phyloP scores from a whole-genome alignment of 2,797 vertebrate species.

The Sebastes steindachneri region DNA sequence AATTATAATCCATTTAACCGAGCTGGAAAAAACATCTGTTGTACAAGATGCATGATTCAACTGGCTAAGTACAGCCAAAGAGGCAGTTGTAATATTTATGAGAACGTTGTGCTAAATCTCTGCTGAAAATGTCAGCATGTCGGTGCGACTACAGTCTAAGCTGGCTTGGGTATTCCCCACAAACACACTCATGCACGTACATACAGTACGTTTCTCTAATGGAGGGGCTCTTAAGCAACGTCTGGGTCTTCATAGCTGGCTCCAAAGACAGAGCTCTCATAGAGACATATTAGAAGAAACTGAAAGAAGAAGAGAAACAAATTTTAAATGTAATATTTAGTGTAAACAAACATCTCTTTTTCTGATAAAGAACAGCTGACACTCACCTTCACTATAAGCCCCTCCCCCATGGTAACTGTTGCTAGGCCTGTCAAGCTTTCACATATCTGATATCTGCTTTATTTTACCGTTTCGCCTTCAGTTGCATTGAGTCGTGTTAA shows the following conservation, averaged over 20 bases:
- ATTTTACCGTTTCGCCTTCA: too few species aligned
- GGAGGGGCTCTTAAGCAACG: background rate
- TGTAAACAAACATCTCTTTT: background rate
- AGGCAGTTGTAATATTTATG: conserved; percentile 58
- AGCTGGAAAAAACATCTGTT: conserved; percentile 20
- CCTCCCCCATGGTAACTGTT: too few species aligned
- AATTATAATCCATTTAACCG: conserved; percentile 25
- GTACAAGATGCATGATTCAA: conserved; percentile 49
- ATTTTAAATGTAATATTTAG: background rate
- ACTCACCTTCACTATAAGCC: too few species aligned
- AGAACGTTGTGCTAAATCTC: conserved; percentile 48
- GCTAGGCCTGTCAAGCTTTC: too few species aligned
- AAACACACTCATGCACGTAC: conserved; percentile 7
- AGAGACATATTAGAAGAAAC: background rate
- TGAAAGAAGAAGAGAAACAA: background rate
- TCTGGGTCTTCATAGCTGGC: background rate
- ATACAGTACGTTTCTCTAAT: background rate
- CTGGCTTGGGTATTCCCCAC: background rate
- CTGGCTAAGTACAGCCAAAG: conserved; percentile 54
- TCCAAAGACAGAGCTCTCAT: background rate
- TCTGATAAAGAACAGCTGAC: background rate
- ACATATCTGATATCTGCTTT: too few species aligned
- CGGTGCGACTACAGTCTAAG: background rate
- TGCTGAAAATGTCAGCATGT: conserved; percentile 7
- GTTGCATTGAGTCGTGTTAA: too few species aligned